Base-by-base conservation (phyloP, 2,113 vertebrate species). In the Sporophila hypoxantha region DNA sequence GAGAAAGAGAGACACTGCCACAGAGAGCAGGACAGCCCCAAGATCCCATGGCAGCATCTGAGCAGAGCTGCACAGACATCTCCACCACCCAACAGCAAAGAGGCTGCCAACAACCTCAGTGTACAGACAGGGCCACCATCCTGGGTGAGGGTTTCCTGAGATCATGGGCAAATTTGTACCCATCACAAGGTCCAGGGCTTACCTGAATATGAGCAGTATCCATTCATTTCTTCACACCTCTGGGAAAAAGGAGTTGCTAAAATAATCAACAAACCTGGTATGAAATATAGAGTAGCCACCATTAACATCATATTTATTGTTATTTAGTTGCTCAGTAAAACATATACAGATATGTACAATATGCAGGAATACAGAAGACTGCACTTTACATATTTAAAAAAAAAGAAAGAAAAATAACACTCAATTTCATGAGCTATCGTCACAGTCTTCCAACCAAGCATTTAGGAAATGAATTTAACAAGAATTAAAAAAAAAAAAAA, bases 321-420 rank as follows among this genome's bases (percentile, higher is more conserved):
- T 98, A 99, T 99, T 99, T 98, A 98, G 98, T 98, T 98, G 98
- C 98, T 99, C 98, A 98, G 98, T 98, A 99, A 99, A 99, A 99
- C 99, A 99, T 99, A 99, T 99, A 99, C 99, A 99, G 98, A 98
- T 99, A 99, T 99, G 98, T 99, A 99, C 99, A 99, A 98, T 99
- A 99, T 98, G 99, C 98, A 98, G 98, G 98, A 98, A 99, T 99
- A 99, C 98, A 98, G 98, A 99, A 98, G 98, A 99, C 98, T 98
- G 98, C 98, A 98, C 99, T 99, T 99, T 99, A 99, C 99, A 98
- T 98, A 98, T 99, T 98, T 93, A 96, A 97, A 87, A 92, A 75
- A 70, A 95, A 89, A 95, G 95, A 98, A 98, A 97, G 88, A 95
- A 98, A 98, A 98, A 96, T 96, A 97, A 97, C 97, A 98, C 98